Percentiles rank a stretch among this genome's conserved stretches.
These are phyloP conservation scores for Nanorana parkeri DNA, from an alignment of 2,113 vertebrate genomes.

Conservation along the genomic window DNA sequence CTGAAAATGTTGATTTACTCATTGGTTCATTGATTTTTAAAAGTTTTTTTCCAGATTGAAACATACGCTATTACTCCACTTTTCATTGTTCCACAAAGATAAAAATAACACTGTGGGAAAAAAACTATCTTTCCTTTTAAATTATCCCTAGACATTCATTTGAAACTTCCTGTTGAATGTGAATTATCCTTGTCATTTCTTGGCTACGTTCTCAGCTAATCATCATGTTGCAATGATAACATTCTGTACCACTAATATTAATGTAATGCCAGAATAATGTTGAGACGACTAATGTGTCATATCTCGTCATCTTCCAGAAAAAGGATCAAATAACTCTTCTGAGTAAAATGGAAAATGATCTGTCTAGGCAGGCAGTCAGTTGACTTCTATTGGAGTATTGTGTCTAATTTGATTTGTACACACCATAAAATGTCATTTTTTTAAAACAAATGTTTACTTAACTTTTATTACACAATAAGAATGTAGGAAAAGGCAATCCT, in stretches of 20 bases:
- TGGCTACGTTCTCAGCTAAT: neutral
- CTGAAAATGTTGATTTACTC: neutral
- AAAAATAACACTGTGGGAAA: conserved; percentile 49
- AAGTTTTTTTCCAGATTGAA: neutral
- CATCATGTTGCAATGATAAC: conserved; percentile 3
- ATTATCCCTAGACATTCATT: conserved; percentile 38
- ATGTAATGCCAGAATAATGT: conserved; percentile 16
- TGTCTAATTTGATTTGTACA: too few relatives aligned
- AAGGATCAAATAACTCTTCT: conserved; percentile 13
- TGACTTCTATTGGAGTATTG: neutral
- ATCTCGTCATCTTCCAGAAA: conserved; percentile 18
- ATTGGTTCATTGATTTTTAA: neutral
- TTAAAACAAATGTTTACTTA: too few relatives aligned
- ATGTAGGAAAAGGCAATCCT: too few relatives aligned
- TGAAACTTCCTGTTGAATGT: conserved; percentile 42
- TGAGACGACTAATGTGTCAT: neutral
- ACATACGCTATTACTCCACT: conserved; percentile 6
- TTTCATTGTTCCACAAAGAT: conserved; percentile 14
- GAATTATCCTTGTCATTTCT: conserved; percentile 21
- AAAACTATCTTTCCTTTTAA: conserved; percentile 6
- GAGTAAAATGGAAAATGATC: neutral
- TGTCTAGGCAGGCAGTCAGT: neutral
- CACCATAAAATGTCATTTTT: too few relatives aligned
- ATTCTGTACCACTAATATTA: conserved; percentile 18
- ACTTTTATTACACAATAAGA: too few relatives aligned